Conservation (phyloP, 2,888 invertebrate species). For the Amorpha juglandis region DNA sequence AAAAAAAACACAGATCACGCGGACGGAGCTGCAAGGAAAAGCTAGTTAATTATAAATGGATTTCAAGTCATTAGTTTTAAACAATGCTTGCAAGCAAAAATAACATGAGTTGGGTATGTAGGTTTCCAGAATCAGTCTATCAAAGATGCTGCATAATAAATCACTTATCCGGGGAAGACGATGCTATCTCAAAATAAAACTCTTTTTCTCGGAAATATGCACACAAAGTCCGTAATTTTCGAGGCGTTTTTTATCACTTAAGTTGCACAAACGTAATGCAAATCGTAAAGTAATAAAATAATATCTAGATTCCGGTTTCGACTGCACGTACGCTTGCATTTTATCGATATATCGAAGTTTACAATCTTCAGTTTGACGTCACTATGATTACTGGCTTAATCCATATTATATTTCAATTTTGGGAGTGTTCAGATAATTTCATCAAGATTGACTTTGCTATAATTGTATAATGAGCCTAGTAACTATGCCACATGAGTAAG, state of each 20-base stretch:
- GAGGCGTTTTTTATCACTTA: neutral
- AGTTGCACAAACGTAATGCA: constrained; percentile 6
- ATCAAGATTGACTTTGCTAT: neutral
- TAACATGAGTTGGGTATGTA: no score
- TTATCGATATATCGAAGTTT: constrained; percentile 35
- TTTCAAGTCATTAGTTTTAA: no score
- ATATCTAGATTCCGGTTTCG: constrained; percentile 31
- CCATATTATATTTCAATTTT: constrained; percentile 28
- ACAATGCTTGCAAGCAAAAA: no score
- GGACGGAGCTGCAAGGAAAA: no score
- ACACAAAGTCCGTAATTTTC: neutral
- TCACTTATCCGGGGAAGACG: neutral
- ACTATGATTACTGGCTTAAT: constrained; percentile 38
- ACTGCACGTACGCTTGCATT: constrained; percentile 31
- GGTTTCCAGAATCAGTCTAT: neutral
- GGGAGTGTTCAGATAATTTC: neutral
- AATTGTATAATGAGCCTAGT: neutral
- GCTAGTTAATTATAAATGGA: no score
- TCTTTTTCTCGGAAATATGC: neutral
- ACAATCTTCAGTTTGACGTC: constrained; percentile 41
- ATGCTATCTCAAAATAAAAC: neutral
- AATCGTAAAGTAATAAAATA: constrained; percentile 29
- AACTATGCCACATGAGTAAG: neutral
- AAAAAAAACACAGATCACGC: no score
- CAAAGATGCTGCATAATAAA: neutral